Percentiles rank a stretch among this genome's conserved stretches.
These are phyloP conservation scores for Anadara kagoshimensis DNA, from an alignment of 1,140 invertebrate species.

Conservation along the genomic window DNA sequence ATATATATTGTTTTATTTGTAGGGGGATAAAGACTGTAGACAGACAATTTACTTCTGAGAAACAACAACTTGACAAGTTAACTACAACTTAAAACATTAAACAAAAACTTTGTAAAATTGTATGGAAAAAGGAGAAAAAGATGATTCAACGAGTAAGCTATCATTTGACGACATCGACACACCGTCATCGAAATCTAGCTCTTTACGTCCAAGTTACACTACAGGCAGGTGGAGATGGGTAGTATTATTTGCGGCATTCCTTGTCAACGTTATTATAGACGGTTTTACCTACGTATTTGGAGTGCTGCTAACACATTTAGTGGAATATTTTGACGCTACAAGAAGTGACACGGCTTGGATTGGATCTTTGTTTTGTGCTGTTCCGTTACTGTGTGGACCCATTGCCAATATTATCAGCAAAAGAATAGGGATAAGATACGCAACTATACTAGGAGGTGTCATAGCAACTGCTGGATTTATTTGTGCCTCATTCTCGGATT, in stretches of 20 bases:
- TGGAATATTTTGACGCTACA: conserved; percentile 86
- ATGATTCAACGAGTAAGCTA: too few species aligned
- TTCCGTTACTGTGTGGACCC: conserved; percentile 83
- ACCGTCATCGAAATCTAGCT: too few species aligned
- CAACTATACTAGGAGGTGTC: conserved; percentile 84
- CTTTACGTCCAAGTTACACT: too few species aligned
- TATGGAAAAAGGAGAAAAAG: too few species aligned
- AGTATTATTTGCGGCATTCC: conserved; percentile 87
- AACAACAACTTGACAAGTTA: too few species aligned
- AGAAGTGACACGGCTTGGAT: conserved; percentile 91
- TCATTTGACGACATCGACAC: too few species aligned
- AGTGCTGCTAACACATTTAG: conserved; percentile 80
- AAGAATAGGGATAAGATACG: conserved; percentile 84
- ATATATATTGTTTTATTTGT: too few species aligned
- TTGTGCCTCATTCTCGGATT: conserved; percentile 79
- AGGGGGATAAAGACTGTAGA: too few species aligned
- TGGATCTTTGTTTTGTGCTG: conserved; percentile 68
- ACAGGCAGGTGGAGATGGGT: conserved; percentile 86
- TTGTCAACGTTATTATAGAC: conserved; percentile 93
- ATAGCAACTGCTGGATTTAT: conserved; percentile 87
- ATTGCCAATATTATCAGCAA: conserved; percentile 91
- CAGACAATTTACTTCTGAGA: too few species aligned
- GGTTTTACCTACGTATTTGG: conserved; percentile 79
- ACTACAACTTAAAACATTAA: too few species aligned
- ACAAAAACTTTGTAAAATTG: too few species aligned